Percentiles rank a stretch among this genome's conserved stretches.
Conservation (phyloP, 2,888 invertebrate genomes). For the Sinentomon sp. region DNA sequence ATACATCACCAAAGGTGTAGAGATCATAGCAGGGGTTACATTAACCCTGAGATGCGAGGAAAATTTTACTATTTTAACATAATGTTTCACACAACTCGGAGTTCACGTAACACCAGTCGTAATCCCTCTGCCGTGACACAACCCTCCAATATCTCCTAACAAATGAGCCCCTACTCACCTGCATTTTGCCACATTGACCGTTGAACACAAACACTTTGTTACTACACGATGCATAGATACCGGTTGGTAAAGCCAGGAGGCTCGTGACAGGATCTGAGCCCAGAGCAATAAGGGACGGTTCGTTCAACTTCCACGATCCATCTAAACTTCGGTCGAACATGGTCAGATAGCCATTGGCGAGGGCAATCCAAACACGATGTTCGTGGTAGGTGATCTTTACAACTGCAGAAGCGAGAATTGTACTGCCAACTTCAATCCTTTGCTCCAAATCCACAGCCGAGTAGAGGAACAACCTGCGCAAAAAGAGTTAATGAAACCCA, state of each 20-base stretch:
- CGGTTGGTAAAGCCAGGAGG: conserved; percentile 39
- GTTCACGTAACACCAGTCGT: too few relatives aligned
- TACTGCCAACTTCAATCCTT: conserved; percentile 34
- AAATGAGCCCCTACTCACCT: conserved; percentile 23
- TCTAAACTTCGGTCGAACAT: conserved; percentile 39
- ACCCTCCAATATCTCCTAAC: too few relatives aligned
- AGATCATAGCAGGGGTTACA: too few relatives aligned
- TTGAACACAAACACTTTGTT: conserved; percentile 57
- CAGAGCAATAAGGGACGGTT: conserved; percentile 39
- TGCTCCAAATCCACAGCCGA: conserved; percentile 62
- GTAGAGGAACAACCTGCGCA: conserved; percentile 37
- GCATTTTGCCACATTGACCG: conserved; percentile 45
- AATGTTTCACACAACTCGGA: too few relatives aligned
- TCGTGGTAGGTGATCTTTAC: conserved; percentile 54
- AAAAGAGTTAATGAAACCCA: too few relatives aligned
- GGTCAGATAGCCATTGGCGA: conserved; percentile 44
- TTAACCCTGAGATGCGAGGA: too few relatives aligned
- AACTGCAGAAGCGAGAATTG: conserved; percentile 37
- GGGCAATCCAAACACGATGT: conserved; percentile 64
- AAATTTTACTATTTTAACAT: too few relatives aligned
- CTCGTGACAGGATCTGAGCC: conserved; percentile 45
- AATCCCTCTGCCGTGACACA: too few relatives aligned
- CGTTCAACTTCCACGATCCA: conserved; percentile 41
- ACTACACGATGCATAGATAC: conserved; percentile 61
- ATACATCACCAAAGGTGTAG: too few relatives aligned